These are phyloP conservation scores for Eretmochelys imbricata DNA, from an alignment of 2,113 vertebrate genomes.

Conservation along the genomic window DNA sequence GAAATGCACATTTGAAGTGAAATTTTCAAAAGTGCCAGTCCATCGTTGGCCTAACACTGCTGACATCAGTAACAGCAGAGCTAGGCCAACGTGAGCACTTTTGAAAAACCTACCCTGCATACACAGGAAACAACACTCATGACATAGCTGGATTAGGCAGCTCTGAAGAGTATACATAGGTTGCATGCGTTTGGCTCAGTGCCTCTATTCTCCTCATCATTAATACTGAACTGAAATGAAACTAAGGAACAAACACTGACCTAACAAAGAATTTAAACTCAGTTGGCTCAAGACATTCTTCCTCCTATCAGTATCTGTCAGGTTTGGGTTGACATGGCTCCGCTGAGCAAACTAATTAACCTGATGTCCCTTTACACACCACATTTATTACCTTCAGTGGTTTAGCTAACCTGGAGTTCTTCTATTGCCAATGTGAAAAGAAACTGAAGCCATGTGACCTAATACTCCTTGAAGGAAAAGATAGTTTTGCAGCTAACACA, in stretches of 20 bases:
- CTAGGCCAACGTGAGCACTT: not conserved
- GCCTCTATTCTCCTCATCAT: conserved; percentile 41
- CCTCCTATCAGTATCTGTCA: not conserved
- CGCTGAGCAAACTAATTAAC: conserved; percentile 40
- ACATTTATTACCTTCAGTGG: conserved; percentile 43
- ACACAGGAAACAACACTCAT: accelerated
- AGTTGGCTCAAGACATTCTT: accelerated
- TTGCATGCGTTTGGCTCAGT: not conserved
- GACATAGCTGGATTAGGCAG: not conserved
- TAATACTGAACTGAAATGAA: conserved; percentile 15
- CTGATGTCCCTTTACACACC: not conserved
- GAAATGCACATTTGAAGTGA: conserved; percentile 11
- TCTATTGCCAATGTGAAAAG: conserved; percentile 31
- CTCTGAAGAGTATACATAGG: not conserved
- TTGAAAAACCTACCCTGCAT: accelerated
- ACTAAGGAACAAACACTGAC: not conserved
- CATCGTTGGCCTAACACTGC: not conserved
- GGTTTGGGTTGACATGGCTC: not conserved
- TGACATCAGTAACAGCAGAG: not conserved
- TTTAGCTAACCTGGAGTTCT: conserved; percentile 16
- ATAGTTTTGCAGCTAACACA: accelerated
- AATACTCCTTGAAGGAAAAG: not conserved
- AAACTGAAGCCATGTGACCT: conserved; percentile 21
- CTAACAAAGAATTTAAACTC: not conserved
- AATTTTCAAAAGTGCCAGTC: not conserved